A percentile compares a stretch with the other conserved stretches of the same genome.
These are phyloP conservation scores for Rhinoraja longicauda DNA, from an alignment of 2,797 vertebrate genomes.

Conservation along the genomic window DNA sequence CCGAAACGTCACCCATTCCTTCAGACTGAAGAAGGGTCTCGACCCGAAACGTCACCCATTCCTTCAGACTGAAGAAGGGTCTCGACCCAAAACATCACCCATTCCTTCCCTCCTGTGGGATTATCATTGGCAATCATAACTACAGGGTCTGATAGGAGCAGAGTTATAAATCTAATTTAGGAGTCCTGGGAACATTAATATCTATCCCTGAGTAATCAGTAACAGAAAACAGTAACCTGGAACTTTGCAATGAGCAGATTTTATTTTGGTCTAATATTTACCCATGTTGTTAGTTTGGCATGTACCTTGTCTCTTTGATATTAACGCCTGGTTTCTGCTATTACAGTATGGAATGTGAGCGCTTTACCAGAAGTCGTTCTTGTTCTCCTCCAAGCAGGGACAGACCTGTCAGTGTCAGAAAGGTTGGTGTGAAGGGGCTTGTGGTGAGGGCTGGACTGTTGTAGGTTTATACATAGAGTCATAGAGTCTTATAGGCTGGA, in stretches of 20 bases:
- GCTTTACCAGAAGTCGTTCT: neutral
- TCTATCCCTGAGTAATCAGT: neutral
- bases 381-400: neutral
- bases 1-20: no score
- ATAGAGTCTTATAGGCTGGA: no score
- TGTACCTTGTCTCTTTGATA: neutral
- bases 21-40: no score
- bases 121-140: neutral
- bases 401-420: neutral
- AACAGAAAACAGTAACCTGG: neutral
- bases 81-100: no score
- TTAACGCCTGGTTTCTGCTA: neutral
- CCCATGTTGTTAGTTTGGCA: neutral
- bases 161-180: neutral
- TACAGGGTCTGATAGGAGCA: no score
- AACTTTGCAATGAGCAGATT: neutral
- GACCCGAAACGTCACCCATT: no score
- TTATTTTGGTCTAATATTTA: neutral
- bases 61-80: no score
- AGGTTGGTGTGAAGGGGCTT: neutral
- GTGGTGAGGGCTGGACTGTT: neutral
- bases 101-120: no score
- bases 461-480: neutral
- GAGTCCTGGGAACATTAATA: neutral
- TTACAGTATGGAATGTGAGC: neutral